These are phyloP conservation scores for Triplophysa yarkandensis DNA, from an alignment of 2,797 vertebrate species.

Conservation along the genomic window DNA sequence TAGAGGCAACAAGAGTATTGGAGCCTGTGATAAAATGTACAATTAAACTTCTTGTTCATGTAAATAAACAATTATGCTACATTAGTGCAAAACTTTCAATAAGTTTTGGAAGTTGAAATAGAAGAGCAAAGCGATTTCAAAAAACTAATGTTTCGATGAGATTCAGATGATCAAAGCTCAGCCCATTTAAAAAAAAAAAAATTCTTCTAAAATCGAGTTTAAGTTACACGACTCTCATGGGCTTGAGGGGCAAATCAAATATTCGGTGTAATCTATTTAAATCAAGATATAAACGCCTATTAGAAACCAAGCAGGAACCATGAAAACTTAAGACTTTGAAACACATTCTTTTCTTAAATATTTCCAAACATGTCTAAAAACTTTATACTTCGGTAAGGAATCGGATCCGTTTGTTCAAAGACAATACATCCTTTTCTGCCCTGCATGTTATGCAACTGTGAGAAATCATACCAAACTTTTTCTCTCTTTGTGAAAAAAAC, in stretches of 20 bases:
- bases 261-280: conserved; percentile 73
- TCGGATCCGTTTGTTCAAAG: not conserved
- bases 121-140: conserved; percentile 18
- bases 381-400: conserved; percentile 7
- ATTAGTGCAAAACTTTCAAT: too few relatives aligned
- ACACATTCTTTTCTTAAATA: conserved; percentile 27
- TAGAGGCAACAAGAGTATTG: too few relatives aligned
- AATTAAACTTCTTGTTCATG: too few relatives aligned
- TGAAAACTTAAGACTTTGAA: conserved; percentile 45
- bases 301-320: conserved; percentile 58
- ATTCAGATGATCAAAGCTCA: conserved; percentile 65
- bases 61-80: too few relatives aligned
- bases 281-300: conserved; percentile 61
- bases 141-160: conserved; percentile 51
- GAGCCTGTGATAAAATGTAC: too few relatives aligned
- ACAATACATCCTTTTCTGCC: not conserved
- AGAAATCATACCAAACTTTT: conserved; percentile 25
- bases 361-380: conserved; percentile 15
- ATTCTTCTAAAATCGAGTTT: conserved; percentile 60
- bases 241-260: conserved; percentile 67
- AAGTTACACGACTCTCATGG: conserved; percentile 61
- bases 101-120: not conserved
- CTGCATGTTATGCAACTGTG: conserved; percentile 1
- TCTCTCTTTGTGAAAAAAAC: conserved; percentile 20
- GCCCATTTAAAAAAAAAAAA: conserved; percentile 39